These are phyloP conservation scores for Disparrhopalites patrizii DNA, from an alignment of 2,888 invertebrate species.

Conservation along the genomic window DNA sequence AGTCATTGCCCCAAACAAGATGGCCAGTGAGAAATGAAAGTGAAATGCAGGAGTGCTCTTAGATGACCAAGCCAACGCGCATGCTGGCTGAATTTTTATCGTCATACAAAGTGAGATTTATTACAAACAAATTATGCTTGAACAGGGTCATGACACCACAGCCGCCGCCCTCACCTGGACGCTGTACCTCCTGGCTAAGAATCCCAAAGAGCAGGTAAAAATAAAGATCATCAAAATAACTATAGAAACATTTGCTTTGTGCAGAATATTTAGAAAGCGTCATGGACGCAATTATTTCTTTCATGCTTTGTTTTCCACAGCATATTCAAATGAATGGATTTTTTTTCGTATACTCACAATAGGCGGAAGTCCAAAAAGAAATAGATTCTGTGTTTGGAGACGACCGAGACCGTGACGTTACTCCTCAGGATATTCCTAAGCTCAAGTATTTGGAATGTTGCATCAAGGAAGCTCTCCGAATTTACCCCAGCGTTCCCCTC, in stretches of 20 bases:
- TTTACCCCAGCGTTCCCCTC: slow-evolving; percentile 52
- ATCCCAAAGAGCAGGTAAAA: slow-evolving; percentile 23
- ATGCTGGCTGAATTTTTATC: too few species aligned
- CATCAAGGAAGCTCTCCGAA: slow-evolving; percentile 52
- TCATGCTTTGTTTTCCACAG: too few species aligned
- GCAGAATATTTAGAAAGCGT: too few species aligned
- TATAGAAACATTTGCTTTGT: too few species aligned
- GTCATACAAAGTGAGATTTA: background rate
- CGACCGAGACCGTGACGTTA: slow-evolving; percentile 51
- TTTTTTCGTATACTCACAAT: background rate
- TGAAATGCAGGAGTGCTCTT: too few species aligned
- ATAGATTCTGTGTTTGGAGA: slow-evolving; percentile 54
- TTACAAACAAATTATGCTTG: background rate
- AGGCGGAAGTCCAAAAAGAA: slow-evolving; percentile 55
- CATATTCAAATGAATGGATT: too few species aligned
- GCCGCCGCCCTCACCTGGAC: slow-evolving; percentile 12
- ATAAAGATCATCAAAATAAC: too few species aligned
- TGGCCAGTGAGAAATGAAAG: too few species aligned
- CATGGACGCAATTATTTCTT: too few species aligned
- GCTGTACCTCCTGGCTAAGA: background rate
- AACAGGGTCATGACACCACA: slow-evolving; percentile 19
- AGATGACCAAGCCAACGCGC: too few species aligned
- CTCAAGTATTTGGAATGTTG: too few species aligned
- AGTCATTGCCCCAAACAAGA: too few species aligned
- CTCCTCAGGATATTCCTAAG: slow-evolving; percentile 52